A percentile compares a stretch with the other conserved stretches of the same genome.
Conservation (phyloP, 2,113 vertebrate species). For the Varanus komodoensis region DNA sequence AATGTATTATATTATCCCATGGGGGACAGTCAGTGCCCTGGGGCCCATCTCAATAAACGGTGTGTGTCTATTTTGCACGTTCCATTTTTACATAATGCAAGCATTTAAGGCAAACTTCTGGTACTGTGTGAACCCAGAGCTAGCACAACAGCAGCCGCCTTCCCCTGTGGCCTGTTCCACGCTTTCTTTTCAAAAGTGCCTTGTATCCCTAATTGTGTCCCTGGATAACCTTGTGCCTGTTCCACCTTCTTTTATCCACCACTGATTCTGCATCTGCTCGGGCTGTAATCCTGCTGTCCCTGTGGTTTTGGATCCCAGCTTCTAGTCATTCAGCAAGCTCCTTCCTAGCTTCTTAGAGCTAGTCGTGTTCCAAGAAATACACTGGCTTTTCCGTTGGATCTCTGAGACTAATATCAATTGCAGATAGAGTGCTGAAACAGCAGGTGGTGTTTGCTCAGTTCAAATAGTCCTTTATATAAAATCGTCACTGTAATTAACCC, state of each 20-base stretch:
- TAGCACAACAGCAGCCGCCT: too few species aligned
- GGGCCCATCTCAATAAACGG: too few species aligned
- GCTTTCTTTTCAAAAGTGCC: not conserved
- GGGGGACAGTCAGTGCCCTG: not conserved
- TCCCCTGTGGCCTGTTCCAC: not conserved
- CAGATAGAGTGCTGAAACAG: not conserved
- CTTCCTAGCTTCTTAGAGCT: not conserved
- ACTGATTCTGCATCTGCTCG: not conserved
- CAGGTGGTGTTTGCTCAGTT: not conserved
- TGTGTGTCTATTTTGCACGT: not conserved
- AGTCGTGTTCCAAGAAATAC: not conserved
- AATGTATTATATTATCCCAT: too few species aligned
- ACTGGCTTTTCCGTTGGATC: not conserved
- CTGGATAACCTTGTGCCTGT: not conserved
- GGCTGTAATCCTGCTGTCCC: not conserved
- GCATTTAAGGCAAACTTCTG: not conserved
- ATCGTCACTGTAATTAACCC: too few species aligned
- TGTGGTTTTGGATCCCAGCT: slow-evolving; percentile 9
- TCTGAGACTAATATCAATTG: not conserved
- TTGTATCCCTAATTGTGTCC: not conserved
- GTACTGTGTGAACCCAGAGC: too few species aligned
- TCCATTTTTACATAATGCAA: not conserved
- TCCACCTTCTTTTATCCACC: not conserved
- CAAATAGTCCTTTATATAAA: not conserved
- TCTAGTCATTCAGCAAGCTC: not conserved